Base-by-base conservation (phyloP, 2,797 vertebrate species). In the Argentina silus region DNA sequence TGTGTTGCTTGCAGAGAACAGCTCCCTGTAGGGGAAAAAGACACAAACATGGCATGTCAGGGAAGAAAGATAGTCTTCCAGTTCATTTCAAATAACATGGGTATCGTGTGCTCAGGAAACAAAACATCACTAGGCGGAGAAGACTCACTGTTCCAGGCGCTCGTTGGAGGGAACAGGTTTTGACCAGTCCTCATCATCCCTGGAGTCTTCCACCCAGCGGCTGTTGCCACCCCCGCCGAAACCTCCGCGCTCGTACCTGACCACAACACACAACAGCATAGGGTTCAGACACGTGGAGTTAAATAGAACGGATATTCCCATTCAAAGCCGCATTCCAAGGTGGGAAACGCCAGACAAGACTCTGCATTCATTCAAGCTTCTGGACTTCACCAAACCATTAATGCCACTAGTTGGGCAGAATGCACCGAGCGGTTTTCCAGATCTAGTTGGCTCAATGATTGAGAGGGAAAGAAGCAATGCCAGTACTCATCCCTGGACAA, bases 161-260 rank as follows among this genome's bases (percentile, higher is more conserved):
- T 98, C 97, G 60, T 97, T 98, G 0, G 96, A 93, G 2, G 96
- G 90, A 1, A 95, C 95, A 51, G 95, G 97, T 86, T 98, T 99
- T 81, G 97, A 97, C 97, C 97, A 98, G 84, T 98, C 97, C 86
- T 97, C 97, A 0, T 98, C 97, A 8, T 97, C 96, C 45, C 95
- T 93, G 73, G 91, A 70, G 69, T 97, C 96, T 79, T 99, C 97
- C 87, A 93, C 96, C 96, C 96, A 97, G 80, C 97, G 96, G 86
- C 94, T 96, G 86, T 94, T 96, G 45, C 95, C 88, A 21, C 90
- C 90, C 1, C 88, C 87, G 5, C 89, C 81, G 23, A 93, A 94
- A 4, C 92, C 92, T 10, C 93, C 90, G 3, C 97, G 95, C 1
- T 97, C 96, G 78, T 94, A 97, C 89, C 97, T 94, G 79, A 74